Base-by-base conservation (phyloP, 2,113 vertebrate genomes). In the human region DNA sequence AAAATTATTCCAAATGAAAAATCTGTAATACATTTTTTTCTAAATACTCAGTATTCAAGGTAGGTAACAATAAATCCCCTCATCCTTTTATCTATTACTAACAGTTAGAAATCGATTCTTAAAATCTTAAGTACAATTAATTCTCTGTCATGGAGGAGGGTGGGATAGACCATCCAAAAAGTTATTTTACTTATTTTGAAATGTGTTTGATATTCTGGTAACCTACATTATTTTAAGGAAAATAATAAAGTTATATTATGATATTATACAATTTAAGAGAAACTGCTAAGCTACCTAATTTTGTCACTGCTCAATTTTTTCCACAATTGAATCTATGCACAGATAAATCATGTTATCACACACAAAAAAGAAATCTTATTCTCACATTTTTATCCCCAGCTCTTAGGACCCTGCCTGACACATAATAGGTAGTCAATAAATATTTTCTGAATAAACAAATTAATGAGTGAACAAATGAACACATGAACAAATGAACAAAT, bases 371-470 rank as follows among this genome's bases (percentile, higher is more conserved):
- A 72, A 64, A 91, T 55, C 76, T 82, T 52, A 85, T 40, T 78
- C 66, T 81, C 50, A 30, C 8, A 79, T 40, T 83, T 76, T 52
- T 79, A 86, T 43, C 35, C 55, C 52, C 55, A 90, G 43, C 52
- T 59, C 52, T 81, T n/a, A 85, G 55, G 48, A 70, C 12, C 48
- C 55, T 85, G 30, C 45, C 83, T 90, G 50, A 57, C 22, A 94
- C n/a, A 72, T 0, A 57, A 11, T 17, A 90, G 30, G 48, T 18
- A 40, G 57, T 84, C 43, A 93, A 61, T 27, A 95, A 87, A 35
- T 45, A 78, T 30, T 94, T 96, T 93, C 75, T 96, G 27, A 95
- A 59, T 92, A 93, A 95, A 75, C 40, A 93, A 97, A 93, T 72
- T 48, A 90, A 90, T 82, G 30, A 96, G 7, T 52, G 27, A 94